Conservation (phyloP, 2,797 vertebrate species). For the Huso huso region DNA sequence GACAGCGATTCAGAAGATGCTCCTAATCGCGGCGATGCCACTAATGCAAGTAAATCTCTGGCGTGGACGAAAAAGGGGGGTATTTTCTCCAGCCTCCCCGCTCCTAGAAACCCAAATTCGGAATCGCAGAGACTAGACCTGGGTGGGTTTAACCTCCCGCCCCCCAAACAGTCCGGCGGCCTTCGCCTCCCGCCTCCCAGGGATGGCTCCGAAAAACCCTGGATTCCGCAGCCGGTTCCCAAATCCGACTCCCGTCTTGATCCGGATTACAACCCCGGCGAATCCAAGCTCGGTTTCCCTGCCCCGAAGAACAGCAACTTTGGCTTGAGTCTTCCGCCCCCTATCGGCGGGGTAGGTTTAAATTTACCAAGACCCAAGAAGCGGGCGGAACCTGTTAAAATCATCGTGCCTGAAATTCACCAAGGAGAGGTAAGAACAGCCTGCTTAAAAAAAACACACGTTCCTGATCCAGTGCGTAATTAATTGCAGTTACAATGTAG, state of each 20-base stretch:
- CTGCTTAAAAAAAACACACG: no score
- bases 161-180: neutral
- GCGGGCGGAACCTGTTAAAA: constrained; percentile 81
- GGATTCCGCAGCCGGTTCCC: constrained; percentile 31
- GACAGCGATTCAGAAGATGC: constrained; percentile 79
- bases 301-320: neutral
- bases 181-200: constrained; percentile 10
- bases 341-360: constrained; percentile 28
- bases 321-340: constrained; percentile 11
- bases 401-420: constrained; percentile 70
- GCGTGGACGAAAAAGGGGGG: constrained; percentile 40
- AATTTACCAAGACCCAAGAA: constrained; percentile 76
- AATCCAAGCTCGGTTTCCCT: neutral
- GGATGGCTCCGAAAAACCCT: constrained; percentile 22
- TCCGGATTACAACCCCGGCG: constrained; percentile 1
- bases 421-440: constrained; percentile 71
- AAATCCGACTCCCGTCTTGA: constrained; percentile 22
- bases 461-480: neutral
- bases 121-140: constrained; percentile 9
- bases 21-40: no score
- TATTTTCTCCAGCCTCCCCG: constrained; percentile 67
- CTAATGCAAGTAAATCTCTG: constrained; percentile 12
- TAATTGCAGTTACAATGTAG: no score
- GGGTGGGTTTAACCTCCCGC: constrained; percentile 9
- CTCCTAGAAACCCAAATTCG: constrained; percentile 48